These are phyloP conservation scores for Atopsyche davidsoni DNA, from an alignment of 1,140 invertebrate genomes.

Conservation along the genomic window DNA sequence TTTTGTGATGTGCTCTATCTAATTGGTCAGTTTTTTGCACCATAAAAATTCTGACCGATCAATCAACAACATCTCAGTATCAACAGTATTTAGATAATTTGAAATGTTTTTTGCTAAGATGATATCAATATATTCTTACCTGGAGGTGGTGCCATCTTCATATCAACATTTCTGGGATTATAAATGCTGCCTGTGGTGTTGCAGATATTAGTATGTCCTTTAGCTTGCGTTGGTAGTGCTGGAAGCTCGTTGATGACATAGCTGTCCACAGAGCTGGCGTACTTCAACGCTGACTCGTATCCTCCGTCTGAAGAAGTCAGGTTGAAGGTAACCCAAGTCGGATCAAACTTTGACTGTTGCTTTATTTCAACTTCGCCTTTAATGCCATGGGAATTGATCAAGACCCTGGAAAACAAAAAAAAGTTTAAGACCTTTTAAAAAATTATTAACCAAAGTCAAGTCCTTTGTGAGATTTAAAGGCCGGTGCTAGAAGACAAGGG, in stretches of 20 bases:
- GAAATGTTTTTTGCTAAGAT: not conserved
- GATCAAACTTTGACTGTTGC: slow-evolving; percentile 79
- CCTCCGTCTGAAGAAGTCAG: slow-evolving; percentile 56
- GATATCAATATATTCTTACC: slow-evolving; percentile 40
- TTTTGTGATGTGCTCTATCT: too few species aligned
- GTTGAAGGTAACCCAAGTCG: slow-evolving; percentile 73
- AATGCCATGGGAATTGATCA: slow-evolving; percentile 74
- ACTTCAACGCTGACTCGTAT: slow-evolving; percentile 58
- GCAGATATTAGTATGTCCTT: slow-evolving; percentile 49
- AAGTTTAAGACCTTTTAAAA: too few species aligned
- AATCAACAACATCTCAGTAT: too few species aligned
- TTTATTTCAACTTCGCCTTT: slow-evolving; percentile 71
- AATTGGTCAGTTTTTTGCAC: too few species aligned
- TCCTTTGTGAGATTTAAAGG: too few species aligned
- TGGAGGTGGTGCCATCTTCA: slow-evolving; percentile 54
- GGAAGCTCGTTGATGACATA: slow-evolving; percentile 69
- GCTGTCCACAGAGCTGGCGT: slow-evolving; percentile 48
- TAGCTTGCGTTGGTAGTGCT: slow-evolving; percentile 48
- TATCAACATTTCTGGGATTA: slow-evolving; percentile 59
- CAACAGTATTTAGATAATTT: too few species aligned
- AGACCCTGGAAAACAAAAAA: slow-evolving; percentile 52
- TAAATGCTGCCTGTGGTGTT: slow-evolving; percentile 60
- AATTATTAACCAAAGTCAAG: too few species aligned
- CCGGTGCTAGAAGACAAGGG: too few species aligned
- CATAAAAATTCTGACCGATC: too few species aligned